Percentiles rank a stretch among this genome's conserved stretches.
phyloP scores from a whole-genome alignment of 2,888 invertebrate genomes.

The Acrobeloides nanus region DNA sequence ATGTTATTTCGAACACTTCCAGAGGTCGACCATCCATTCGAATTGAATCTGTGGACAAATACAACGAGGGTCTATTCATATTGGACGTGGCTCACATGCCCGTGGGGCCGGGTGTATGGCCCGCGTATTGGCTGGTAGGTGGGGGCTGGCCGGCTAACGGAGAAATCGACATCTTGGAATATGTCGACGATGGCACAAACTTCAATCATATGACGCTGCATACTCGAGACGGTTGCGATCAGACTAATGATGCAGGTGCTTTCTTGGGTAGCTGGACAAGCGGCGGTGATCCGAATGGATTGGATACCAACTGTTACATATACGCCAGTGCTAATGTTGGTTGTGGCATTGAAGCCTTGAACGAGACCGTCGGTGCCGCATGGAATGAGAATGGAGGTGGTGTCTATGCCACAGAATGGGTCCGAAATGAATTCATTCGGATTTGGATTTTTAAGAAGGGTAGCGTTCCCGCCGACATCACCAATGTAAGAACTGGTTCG shows the following conservation, averaged over 20 bases:
- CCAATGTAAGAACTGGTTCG: not conserved
- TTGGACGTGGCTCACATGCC: not conserved
- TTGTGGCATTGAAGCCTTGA: not conserved
- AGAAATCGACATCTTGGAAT: not conserved
- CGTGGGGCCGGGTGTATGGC: not conserved
- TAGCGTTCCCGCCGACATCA: not conserved
- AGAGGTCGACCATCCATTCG: not conserved
- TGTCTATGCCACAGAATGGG: conserved; percentile 1
- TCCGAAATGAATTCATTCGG: not conserved
- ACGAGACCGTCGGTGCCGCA: not conserved
- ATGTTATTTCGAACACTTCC: not conserved
- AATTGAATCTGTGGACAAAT: conserved; percentile 2
- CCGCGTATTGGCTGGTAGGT: not conserved
- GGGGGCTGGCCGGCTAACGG: conserved; percentile 1
- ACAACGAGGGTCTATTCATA: conserved; percentile 1
- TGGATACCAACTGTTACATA: not conserved
- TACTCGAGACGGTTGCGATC: not conserved
- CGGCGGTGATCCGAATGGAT: not conserved
- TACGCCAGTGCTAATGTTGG: not conserved
- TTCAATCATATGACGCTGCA: not conserved
- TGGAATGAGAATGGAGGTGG: conserved; percentile 1
- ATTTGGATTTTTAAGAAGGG: conserved; percentile 3
- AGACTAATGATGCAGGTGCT: not conserved
- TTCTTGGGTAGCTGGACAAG: conserved; percentile 1
- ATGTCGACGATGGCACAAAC: not conserved